Base-by-base conservation (phyloP, 2,888 invertebrate species). In the Caenorhabditis sp. region DNA sequence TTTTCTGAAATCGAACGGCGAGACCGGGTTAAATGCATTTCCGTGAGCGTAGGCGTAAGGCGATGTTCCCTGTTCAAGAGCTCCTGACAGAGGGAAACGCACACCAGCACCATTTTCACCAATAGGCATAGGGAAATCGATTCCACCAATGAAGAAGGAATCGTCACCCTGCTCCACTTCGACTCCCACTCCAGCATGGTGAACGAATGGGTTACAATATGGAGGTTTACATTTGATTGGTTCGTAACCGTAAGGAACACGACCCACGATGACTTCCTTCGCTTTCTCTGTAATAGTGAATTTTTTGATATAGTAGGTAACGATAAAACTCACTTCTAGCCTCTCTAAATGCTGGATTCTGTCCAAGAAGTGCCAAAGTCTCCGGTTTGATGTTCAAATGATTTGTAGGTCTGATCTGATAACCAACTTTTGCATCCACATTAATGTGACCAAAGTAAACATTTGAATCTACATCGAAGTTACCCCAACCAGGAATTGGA, bases 171-270 rank as follows among this genome's bases (percentile, higher is more conserved):
- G 77, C 53, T 85, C 84, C 0, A 85, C 78, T 74, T 85, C 85
- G 5, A 83, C 83, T 10, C 78, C 85, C 0, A 85, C 83, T 58
- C 78, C 85, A 20, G 81, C 67, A 58, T 80, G 79, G 64, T 83
- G 83, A 5, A 85, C 84, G 71, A 85, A 85, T 8, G 85, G 85
- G 63, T 85, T 85, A 73, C 85, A 85, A 63, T 84, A 85, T 62
- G 85, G 85, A 8, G 85, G 85, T 53, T 85, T 85, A 73, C 85
- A 85, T 52, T 80, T 82, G 58, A 85, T 80, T 26, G 85, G 85
- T 65, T 83, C 81, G 60, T 83, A 85, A 43, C 84, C 84, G 57
- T 84, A 84, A 20, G 85, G 85, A 60, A 85, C 76, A 23, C 82
- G 63, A 26, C 83, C 85, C 17, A 85, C 81, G 8, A 83, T 80